Percentiles rank a stretch among this genome's conserved stretches.
These are phyloP conservation scores for Noctua fimbriata DNA, from an alignment of 2,888 invertebrate genomes.

Conservation along the genomic window DNA sequence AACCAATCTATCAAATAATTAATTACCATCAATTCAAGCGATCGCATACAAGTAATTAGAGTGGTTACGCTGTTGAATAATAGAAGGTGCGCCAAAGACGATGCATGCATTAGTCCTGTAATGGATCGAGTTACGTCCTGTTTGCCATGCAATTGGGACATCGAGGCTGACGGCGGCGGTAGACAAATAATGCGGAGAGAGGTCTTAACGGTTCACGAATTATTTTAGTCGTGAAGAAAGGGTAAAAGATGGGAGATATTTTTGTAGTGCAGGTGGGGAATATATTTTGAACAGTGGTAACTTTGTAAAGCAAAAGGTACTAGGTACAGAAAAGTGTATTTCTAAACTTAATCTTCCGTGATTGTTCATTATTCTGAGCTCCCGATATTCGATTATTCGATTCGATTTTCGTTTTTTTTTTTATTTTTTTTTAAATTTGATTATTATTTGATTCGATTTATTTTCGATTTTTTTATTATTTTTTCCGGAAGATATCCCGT, in stretches of 20 bases:
- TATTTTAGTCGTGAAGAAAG: conserved; percentile 25
- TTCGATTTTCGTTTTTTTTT: too few species aligned
- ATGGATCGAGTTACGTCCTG: conserved; percentile 73
- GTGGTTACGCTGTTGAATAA: conserved; percentile 79
- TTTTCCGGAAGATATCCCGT: too few species aligned
- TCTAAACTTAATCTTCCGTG: too few species aligned
- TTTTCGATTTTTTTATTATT: too few species aligned
- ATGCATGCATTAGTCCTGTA: conserved; percentile 77
- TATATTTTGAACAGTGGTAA: neutral
- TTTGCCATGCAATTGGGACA: conserved; percentile 78
- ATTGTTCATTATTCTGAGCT: too few species aligned
- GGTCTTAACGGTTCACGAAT: conserved; percentile 7
- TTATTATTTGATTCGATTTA: too few species aligned
- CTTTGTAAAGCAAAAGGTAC: neutral
- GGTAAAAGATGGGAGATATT: neutral
- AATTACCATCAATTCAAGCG: conserved; percentile 50
- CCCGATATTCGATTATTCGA: too few species aligned
- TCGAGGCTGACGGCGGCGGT: conserved; percentile 11
- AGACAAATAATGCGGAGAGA: conserved; percentile 32
- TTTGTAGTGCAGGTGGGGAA: neutral
- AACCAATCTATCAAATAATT: conserved; percentile 40
- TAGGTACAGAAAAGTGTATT: neutral
- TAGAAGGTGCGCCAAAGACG: conserved; percentile 80
- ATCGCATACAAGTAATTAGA: conserved; percentile 73
- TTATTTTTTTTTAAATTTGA: too few species aligned